Base-by-base conservation (phyloP, 92 coral and sea anemone genomes). In the Porites cylindrica region DNA sequence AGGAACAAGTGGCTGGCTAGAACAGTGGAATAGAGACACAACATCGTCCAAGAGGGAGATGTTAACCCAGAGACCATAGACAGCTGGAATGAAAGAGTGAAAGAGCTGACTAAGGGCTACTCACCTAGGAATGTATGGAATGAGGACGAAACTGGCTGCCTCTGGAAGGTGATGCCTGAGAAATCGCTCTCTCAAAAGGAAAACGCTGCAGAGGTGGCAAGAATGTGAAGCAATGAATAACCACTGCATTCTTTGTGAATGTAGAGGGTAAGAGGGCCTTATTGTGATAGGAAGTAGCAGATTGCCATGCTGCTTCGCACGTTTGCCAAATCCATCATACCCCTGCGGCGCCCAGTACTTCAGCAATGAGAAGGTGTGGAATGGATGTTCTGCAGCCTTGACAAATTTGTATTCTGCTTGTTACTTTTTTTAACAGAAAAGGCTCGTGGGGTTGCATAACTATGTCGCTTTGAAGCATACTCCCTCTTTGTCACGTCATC, bases 61-160 rank as follows among this genome's bases (percentile, higher is more conserved):
- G 92, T 88, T 7, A 76, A 24, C 70, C 69, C 77, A 47, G 88
- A 82, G 32, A 87, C 88, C 24, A 62, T 91, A 17, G 91, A 91
- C 24, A 91, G 93, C 80, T 91, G 88, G 91, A 77, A 77, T 51
- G 93, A 91, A 64, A 70, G 79, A 68, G 72, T 63, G 58, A 87
- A 76, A 76, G 80, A 76, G 53, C 66, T 76, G 14, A 76, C 80
- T 9, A 70, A 66, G 68, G 91, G 91, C 53, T 77, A 59, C 69
- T 78, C 75, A 7, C 81, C 93, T 3, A 66, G 51, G 59, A 70
- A 91, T 64, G 56, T 81, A 9, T 86, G 92, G 92, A 89, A 89
- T 24, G 64, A 80, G 85, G 93, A 82, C 69, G 88, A 91, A n/a
- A 91, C 91, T 11, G 93, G 93, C 26, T 8, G 64, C 52, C 51